Evolutionary conservation across 2,888 invertebrate genomes (phyloP).

Genomic region (Spodoptera littoralis): DNA sequence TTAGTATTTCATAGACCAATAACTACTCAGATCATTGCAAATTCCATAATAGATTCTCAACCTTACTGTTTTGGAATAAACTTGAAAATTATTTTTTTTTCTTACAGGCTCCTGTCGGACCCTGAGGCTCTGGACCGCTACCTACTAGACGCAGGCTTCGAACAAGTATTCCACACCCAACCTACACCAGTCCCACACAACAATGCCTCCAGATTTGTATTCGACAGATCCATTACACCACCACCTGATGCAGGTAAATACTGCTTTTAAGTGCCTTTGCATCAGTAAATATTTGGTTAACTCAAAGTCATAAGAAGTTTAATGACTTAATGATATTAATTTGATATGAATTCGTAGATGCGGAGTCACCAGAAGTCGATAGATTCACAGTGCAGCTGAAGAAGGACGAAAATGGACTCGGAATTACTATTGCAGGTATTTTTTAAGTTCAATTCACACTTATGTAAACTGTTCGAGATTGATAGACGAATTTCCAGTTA

Average conservation of each 20-base stretch:
- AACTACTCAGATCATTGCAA: no score
- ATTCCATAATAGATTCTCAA: no score
- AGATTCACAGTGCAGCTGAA: constrained; percentile 97
- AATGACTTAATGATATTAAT: background rate
- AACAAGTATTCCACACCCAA: constrained; percentile 92
- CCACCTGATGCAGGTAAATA: constrained; percentile 76
- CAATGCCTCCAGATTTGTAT: constrained; percentile 75
- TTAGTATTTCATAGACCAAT: no score
- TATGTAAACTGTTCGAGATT: no score
- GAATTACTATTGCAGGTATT: constrained; percentile 96
- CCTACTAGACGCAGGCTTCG: constrained; percentile 94
- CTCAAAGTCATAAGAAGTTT: no score
- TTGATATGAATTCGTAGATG: constrained; percentile 75
- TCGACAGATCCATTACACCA: constrained; percentile 80
- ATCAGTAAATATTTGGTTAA: no score
- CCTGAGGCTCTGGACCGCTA: constrained; percentile 96
- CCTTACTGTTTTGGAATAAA: no score
- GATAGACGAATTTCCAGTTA: no score
- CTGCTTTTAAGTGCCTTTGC: no score
- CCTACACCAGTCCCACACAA: constrained; percentile 70
- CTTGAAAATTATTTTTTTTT: background rate
- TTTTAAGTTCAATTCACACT: background rate
- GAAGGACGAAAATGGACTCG: constrained; percentile 97
- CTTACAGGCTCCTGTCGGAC: constrained; percentile 92
- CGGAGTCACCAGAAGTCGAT: constrained; percentile 96